Base-by-base conservation (phyloP, 2,113 vertebrate species). In the Sceloporus tristichus region DNA sequence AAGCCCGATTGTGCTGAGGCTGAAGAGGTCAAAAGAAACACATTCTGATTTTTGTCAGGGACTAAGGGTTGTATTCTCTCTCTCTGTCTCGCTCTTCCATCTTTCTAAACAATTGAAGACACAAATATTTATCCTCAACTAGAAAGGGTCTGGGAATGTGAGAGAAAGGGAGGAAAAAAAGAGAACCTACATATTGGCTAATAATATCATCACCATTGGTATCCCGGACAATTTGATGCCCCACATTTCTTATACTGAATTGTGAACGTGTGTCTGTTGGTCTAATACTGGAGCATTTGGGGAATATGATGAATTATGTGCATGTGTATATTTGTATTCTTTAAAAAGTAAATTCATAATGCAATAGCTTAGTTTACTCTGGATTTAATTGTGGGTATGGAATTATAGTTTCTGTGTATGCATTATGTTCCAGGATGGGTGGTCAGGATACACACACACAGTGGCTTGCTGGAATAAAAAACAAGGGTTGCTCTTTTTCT, bases 361-460 rank as follows among this genome's bases (percentile, higher is more conserved):
- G 13, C 79, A 80, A 84, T 87, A 5, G 10, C 79, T 85, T 62
- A 23, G 27, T 93, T 92, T 90, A 91, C 5, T 3, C 19, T 62
- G 6, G 83, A 82, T 90, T 86, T 90, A 1, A 40, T 38, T 38
- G 29, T 84, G n/a, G 25, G 89, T 68, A 25, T 56, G 9, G 5
- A 21, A 73, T 73, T 75, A 89, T 10, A 86, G 6, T 19, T 73
- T 89, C 9, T 19, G 3, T 10, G 13, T 3, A 62, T 78, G 74
- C n/a, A 48, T 34, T 62, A 81, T 62, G 87, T 59, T 40, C 16
- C 59, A 21, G 25, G n/a, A 79, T 62, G 13, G 1, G 38, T 71
- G 8, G 68, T 0, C 0, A 38, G 27, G 1, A 11, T 19, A 21
- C 29, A n/a, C 16, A 18, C 40, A 75, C 19, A 81, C 54, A 4